phyloP scores from a whole-genome alignment of 2,888 invertebrate genomes.

The Agrochola macilenta region DNA sequence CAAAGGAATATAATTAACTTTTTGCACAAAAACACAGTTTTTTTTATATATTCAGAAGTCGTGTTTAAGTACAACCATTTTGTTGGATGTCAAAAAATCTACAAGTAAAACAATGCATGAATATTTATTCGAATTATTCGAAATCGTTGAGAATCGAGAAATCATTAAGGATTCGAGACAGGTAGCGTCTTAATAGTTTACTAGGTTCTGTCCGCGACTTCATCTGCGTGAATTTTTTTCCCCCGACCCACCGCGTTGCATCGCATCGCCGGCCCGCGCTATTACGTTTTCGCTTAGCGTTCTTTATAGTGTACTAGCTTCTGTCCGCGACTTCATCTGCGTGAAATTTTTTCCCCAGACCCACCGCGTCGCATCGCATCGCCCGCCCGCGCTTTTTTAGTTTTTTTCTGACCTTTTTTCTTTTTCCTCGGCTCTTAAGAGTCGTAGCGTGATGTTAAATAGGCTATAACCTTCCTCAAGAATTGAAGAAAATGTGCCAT shows the following conservation, averaged over 20 bases:
- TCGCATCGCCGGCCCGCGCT: too few species aligned
- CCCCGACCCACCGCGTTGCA: too few species aligned
- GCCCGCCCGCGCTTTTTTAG: too few species aligned
- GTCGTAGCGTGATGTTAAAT: neutral
- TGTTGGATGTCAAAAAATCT: constrained; percentile 24
- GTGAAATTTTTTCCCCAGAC: too few species aligned
- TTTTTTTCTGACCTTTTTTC: too few species aligned
- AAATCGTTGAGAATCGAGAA: constrained; percentile 24
- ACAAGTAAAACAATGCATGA: constrained; percentile 44
- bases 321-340: too few species aligned
- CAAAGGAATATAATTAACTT: constrained; percentile 50
- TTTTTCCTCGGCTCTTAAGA: neutral
- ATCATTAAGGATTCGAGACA: constrained; percentile 49
- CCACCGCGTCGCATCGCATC: too few species aligned
- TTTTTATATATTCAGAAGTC: constrained; percentile 49
- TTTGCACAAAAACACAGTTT: constrained; percentile 43
- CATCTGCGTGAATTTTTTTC: too few species aligned
- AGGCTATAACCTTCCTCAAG: neutral
- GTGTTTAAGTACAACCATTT: constrained; percentile 36
- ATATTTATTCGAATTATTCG: constrained; percentile 43
- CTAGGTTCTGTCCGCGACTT: neutral
- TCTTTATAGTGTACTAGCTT: too few species aligned
- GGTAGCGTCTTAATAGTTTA: constrained; percentile 38
- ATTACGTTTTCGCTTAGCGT: neutral
- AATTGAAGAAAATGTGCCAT: too few species aligned